Conservation (phyloP, 2,797 vertebrate genomes). For the Chaetophractus vellerosus region DNA sequence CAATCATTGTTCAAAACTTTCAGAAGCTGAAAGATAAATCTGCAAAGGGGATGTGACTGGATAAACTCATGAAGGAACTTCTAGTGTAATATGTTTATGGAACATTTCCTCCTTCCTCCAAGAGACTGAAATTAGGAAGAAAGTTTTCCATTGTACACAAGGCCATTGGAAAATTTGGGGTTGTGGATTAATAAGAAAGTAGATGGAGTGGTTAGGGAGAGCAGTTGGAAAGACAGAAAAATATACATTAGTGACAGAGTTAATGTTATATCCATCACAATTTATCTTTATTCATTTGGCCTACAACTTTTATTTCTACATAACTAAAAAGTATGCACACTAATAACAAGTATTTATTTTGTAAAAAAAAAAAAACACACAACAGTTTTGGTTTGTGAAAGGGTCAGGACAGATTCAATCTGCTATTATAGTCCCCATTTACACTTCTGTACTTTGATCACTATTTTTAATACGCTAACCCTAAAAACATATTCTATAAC, state of each 20-base stretch:
- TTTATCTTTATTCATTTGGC: background rate
- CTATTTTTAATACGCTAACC: background rate
- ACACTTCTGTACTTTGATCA: too few relatives aligned
- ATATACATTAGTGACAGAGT: too few relatives aligned
- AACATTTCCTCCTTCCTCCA: background rate
- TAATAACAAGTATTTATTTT: background rate
- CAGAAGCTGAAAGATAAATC: background rate
- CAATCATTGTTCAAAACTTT: background rate
- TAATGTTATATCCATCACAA: background rate
- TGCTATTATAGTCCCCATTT: fast-evolving
- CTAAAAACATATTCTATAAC: background rate
- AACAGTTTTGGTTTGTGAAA: background rate
- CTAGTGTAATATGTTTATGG: too few relatives aligned
- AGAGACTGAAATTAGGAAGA: background rate
- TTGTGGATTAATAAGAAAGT: too few relatives aligned
- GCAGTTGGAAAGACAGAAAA: background rate
- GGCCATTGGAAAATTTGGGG: background rate
- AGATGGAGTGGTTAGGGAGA: fast-evolving
- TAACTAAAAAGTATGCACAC: background rate
- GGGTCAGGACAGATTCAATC: background rate
- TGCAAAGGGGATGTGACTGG: background rate
- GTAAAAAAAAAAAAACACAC: background rate
- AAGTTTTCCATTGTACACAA: fast-evolving
- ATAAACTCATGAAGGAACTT: background rate
- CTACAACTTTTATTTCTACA: background rate